A percentile compares a stretch with the other conserved stretches of the same genome.
Evolutionary conservation across 2,113 vertebrate species (phyloP).

Genomic region (Onychorhynchus coronatus): DNA sequence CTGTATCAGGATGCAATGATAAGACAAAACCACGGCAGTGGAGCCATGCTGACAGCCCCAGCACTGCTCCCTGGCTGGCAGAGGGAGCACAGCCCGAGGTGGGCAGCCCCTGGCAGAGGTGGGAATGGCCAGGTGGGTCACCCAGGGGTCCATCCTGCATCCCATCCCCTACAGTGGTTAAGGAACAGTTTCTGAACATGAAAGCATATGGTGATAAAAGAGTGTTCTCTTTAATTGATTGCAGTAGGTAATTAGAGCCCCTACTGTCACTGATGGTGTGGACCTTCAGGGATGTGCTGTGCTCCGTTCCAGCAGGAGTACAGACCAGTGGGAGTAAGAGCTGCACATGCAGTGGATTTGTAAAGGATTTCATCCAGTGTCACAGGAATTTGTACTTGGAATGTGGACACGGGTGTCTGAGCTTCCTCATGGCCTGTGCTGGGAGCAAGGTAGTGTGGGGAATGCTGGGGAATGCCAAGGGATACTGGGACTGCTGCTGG

Average conservation of each 20-base stretch:
- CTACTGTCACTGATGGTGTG: neutral
- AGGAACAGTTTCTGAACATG: neutral
- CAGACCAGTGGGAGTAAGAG: neutral
- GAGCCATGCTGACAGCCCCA: neutral
- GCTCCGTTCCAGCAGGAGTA: neutral
- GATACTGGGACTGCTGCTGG: neutral
- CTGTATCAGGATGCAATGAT: accelerated
- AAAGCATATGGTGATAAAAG: neutral
- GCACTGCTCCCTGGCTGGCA: neutral
- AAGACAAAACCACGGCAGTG: neutral
- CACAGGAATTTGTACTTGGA: neutral
- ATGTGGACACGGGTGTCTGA: neutral
- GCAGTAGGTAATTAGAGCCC: neutral
- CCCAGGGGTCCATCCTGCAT: neutral
- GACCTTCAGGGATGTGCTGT: neutral
- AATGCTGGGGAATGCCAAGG: neutral
- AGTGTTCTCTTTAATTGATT: neutral
- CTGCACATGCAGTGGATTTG: neutral
- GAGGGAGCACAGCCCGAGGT: neutral
- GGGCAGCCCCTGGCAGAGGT: neutral
- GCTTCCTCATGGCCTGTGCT: neutral
- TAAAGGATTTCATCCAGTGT: accelerated
- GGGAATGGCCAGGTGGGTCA: neutral
- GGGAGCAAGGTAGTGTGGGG: accelerated
- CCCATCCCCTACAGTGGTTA: neutral